Evolutionary conservation across 2,113 vertebrate genomes (phyloP), one percentile per base, ranked within the genome.

Genomic region (Cheilinus undulatus): DNA sequence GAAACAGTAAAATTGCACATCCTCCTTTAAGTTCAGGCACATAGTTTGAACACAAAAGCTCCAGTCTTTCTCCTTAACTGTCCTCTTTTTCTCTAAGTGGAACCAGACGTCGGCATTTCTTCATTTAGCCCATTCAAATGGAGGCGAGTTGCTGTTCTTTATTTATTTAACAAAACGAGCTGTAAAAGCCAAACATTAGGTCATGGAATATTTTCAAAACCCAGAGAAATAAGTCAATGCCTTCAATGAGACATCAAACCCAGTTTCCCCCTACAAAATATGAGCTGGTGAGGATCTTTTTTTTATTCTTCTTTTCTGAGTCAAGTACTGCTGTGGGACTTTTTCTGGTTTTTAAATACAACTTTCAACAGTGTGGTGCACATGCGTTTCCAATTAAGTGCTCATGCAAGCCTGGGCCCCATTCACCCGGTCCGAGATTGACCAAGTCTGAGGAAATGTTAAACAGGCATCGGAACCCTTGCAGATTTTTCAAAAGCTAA

Each of bases 91-190:
- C 81, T 48, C 78, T 92, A 93, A 91, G 90, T 92, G 89, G 90
- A 91, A 92, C 88, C 91, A 93, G 90, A 87, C 89, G 65, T 78
- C 82, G 86, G 83, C 74, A 87, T 88, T 91, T 88, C 88, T 90
- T 86, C 85, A 87, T 89, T 88, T 78, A 83, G 87, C 69, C 87
- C 81, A 46, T 91, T 86, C 69, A 70, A 85, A 86, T 70, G 62
- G 71, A 84, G 86, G 68, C 85, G 63, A 81, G 72, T 74, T 78
- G 78, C 78, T 78, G 73, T 70, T 85, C 81, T 84, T 91, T 92
- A 91, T 93, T 93, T 92, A 91, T 92, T 90, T 91, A 92, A 92
- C 89, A 91, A 91, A 93, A 89, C 60, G 84, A 90, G 89, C 88
- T 87, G 80, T 82, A 88, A 89, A 90, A 92, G 91, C 89, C 84